Evolutionary conservation across 2,888 invertebrate species (phyloP).

Genomic region (Synanthedon vespiformis): DNA sequence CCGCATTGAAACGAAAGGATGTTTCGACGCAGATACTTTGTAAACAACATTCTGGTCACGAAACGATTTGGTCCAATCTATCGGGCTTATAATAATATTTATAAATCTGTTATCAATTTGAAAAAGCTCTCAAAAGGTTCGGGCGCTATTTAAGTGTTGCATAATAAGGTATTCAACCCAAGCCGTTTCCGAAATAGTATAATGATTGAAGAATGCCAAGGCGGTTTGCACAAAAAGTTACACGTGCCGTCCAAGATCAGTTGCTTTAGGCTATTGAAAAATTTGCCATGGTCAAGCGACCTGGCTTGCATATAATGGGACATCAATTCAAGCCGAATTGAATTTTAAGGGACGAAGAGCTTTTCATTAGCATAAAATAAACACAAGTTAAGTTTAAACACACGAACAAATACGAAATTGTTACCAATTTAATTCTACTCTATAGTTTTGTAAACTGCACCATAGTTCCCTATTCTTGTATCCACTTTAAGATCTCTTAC

Average conservation of each 20-base stretch:
- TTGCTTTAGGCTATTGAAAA: conserved; percentile 63
- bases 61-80: neutral
- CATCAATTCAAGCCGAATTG: conserved; percentile 41
- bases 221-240: conserved; percentile 65
- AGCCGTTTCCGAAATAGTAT: conserved; percentile 40
- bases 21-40: conserved; percentile 15
- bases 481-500: neutral
- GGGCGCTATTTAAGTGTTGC: conserved; percentile 47
- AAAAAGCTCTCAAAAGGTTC: conserved; percentile 19
- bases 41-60: conserved; percentile 13
- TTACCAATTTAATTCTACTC: too few relatives aligned
- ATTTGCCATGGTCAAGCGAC: conserved; percentile 47
- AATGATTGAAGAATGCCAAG: conserved; percentile 42
- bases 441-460: too few relatives aligned
- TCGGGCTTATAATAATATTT: neutral
- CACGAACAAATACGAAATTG: too few relatives aligned
- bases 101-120: conserved; percentile 17
- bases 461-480: neutral
- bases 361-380: conserved; percentile 4
- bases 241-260: conserved; percentile 56
- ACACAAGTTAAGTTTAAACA: neutral
- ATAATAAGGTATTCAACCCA: conserved; percentile 61
- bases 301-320: conserved; percentile 53
- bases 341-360: conserved; percentile 27
- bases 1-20: conserved; percentile 10